Base-by-base conservation (phyloP, 2,797 vertebrate species). In the Lagodon rhomboides region DNA sequence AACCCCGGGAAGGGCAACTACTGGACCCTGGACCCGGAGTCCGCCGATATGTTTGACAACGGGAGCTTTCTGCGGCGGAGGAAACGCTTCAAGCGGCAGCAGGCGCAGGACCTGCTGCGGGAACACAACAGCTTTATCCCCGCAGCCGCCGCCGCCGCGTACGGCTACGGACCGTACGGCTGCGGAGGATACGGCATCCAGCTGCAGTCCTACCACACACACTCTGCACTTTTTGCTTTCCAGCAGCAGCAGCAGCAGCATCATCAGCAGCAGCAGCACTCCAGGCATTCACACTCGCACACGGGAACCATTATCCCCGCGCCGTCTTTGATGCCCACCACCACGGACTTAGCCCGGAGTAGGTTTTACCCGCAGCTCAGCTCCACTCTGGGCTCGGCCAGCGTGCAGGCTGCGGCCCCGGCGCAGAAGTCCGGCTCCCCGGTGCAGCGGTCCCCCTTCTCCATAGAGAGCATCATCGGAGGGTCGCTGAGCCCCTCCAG, bases 1-100 rank as follows among this genome's bases (percentile, higher is more conserved):
- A 97, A 97, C 87, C 97, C 97, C 0, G 97, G 97, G 25, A 97
- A 97, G 77, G 97, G 97, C 79, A 97, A 97, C 95, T 97, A 97
- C 94, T 97, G 97, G 97, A 97, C 96, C 13, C 87, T 97, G 80
- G 97, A 98, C 93, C 97, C 97, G 44, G 97, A 98, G 92, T 98
- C 97, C 7, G 97, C 97, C 10, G 97, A 98, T 83, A 98, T 98
- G 97, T 98, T 98, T 79, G 97, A 98, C 94, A 98, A 98, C 94
- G 97, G 97, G 82, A 97, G 96, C 90, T 98, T 98, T 91, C 92
- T 98, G 87, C 90, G 97, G 75, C 93, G 97, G 60, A 93, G 96
- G 92, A 98, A 98, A 86, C 97, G 97, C 91, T 99, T 99, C 94
- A 98, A 98, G 93, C 88, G 98, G 68, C 97, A 97, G 93, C 97